A percentile compares a stretch with the other conserved stretches of the same genome.
Conservation (phyloP, 1,140 invertebrate species). For the Eriocheir sinensis region DNA sequence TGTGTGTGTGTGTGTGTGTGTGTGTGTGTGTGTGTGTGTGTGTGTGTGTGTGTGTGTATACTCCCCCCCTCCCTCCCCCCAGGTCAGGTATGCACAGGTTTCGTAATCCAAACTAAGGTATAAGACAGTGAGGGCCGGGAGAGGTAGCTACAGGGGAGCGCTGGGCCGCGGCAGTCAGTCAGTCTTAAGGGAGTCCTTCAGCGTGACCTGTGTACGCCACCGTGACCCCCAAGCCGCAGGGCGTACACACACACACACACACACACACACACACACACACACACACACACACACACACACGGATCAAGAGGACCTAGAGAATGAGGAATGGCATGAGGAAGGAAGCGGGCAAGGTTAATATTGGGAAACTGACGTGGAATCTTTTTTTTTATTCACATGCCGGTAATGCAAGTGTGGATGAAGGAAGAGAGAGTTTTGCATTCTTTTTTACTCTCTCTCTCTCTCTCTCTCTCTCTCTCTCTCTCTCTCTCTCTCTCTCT, state of each 20-base stretch:
- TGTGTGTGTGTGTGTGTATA: too few species aligned
- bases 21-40: too few species aligned
- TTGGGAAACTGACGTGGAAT: neutral
- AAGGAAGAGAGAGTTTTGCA: neutral
- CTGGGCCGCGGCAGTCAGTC: neutral
- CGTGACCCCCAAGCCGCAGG: neutral
- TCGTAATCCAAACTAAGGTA: too few species aligned
- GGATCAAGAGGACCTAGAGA: too few species aligned
- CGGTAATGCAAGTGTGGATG: neutral
- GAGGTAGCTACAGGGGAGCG: neutral
- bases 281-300: conserved; percentile 13
- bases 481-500: too few species aligned
- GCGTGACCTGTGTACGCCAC: neutral
- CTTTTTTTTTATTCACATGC: too few species aligned
- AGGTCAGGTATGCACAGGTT: too few species aligned
- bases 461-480: too few species aligned
- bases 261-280: neutral
- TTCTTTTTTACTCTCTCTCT: neutral
- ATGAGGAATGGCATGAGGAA: neutral
- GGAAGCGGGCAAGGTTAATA: neutral
- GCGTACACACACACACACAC: neutral
- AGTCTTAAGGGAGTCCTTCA: neutral
- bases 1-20: too few species aligned
- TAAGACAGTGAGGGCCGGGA: too few species aligned
- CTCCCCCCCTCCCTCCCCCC: too few species aligned